Conservation (phyloP, 2,797 vertebrate genomes). For the Pempheris klunzingeri region DNA sequence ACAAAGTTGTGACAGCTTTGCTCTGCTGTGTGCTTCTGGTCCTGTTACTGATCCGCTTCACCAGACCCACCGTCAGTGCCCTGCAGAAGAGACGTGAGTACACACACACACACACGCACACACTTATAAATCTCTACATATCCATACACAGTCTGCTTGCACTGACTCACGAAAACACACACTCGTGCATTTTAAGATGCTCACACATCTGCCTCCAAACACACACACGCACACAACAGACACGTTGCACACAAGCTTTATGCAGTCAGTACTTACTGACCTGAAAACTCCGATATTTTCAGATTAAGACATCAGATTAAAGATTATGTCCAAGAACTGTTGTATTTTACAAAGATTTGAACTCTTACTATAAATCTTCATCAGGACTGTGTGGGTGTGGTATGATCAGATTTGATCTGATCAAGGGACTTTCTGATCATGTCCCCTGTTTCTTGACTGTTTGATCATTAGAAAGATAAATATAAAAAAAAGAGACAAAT, state of each 20-base stretch:
- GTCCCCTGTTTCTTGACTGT: background rate
- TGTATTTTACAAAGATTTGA: too few species aligned
- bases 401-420: background rate
- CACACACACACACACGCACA: conserved; percentile 22
- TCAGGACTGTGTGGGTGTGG: background rate
- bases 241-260: background rate
- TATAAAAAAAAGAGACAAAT: too few species aligned
- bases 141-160: too few species aligned
- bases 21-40: conserved; percentile 71
- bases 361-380: background rate
- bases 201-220: background rate
- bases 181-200: background rate
- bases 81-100: conserved; percentile 81
- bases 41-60: conserved; percentile 72
- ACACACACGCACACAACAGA: background rate
- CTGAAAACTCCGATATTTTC: conserved; percentile 37
- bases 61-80: conserved; percentile 66
- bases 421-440: too few species aligned
- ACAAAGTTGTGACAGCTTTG: conserved; percentile 74
- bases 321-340: conserved; percentile 43
- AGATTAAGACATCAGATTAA: conserved; percentile 52
- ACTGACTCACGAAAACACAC: background rate
- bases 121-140: too few species aligned
- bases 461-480: background rate
- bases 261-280: conserved; percentile 20